phyloP scores from a whole-genome alignment of 2,888 invertebrate genomes.

The Trissonchulus latispiculum region DNA sequence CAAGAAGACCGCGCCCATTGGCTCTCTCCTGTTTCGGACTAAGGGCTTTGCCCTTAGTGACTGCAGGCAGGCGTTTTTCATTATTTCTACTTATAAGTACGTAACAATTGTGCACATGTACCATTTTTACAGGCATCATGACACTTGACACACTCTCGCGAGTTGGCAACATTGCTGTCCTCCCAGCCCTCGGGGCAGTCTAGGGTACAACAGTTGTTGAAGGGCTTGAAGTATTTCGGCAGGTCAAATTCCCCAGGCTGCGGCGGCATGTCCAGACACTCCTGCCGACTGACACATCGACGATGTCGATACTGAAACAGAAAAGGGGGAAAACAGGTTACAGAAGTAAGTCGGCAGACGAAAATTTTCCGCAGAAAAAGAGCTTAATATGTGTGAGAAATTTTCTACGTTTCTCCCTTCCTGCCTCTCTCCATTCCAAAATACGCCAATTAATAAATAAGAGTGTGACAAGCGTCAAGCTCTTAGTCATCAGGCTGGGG shows the following conservation, averaged over 20 bases:
- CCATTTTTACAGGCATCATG: constrained; percentile 19
- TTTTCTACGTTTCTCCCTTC: too few relatives aligned
- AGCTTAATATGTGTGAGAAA: too few relatives aligned
- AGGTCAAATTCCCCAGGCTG: constrained; percentile 19
- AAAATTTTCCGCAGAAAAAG: too few relatives aligned
- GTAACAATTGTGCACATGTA: constrained; percentile 46
- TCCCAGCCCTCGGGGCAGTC: constrained; percentile 65
- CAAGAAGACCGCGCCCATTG: too few relatives aligned
- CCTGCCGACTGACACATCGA: constrained; percentile 65
- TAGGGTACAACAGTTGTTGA: constrained; percentile 58
- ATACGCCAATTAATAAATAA: too few relatives aligned
- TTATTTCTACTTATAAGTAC: constrained; percentile 56
- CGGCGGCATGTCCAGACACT: constrained; percentile 54
- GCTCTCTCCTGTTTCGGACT: too few relatives aligned
- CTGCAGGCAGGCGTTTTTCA: constrained; percentile 63
- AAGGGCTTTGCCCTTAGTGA: constrained; percentile 64
- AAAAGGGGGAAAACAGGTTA: too few relatives aligned
- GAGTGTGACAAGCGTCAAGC: too few relatives aligned
- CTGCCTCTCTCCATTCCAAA: too few relatives aligned
- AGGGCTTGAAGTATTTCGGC: constrained; percentile 57
- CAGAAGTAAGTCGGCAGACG: too few relatives aligned
- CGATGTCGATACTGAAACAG: constrained; percentile 57
- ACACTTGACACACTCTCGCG: constrained; percentile 42
- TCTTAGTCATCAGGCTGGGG: too few relatives aligned
- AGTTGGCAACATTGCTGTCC: constrained; percentile 48